Base-by-base conservation (phyloP, 1,140 invertebrate genomes). In the Drosophila subpulchrella region DNA sequence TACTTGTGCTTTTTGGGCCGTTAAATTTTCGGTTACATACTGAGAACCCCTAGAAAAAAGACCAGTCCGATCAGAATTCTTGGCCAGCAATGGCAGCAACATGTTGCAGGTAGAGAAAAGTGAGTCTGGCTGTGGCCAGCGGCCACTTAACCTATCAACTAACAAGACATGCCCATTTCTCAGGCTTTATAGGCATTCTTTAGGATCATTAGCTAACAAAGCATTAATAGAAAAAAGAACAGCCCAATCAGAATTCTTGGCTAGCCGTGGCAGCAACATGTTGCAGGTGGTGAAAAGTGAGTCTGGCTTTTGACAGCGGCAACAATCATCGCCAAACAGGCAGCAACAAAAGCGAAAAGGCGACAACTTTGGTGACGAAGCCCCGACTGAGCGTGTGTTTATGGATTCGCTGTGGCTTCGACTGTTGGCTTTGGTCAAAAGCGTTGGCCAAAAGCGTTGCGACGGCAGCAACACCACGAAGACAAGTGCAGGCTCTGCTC, bases 311-410 rank as follows among this genome's bases (percentile, higher is more conserved):
- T 24, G 44, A 24, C 41, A 53, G 58, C 54, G 41, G 20, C 72
- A 54, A 60, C 66, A 39, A 47, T 17, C 44, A 27, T 47, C 44
- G 44, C 20, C 20, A 51, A 51, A 34, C 60, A 62, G 57, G 53
- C 51, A 63, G 59, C 78, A 83, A 79, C 61, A 88, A 86, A 88
- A 75, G 75, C 78, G 75, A 88, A 88, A 86, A 86, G 83, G 79
- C 71, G 67, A 76, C 83, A 76, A 86, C 83, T 65, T 83, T 73
- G 61, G 56, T 42, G 51, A 47, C 62, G 59, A 65, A 72, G 75
- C 10, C 48, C n/a, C 48, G n/a, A 5, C 30, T 11, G 47, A 13
- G 47, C 47, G 79, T 66, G 65, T 76, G 68, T 84, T 77, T 85
- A 85, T 85, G 80, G 81, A 85, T 85, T 84, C 77, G 81, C 73